A percentile compares a stretch with the other conserved stretches of the same genome.
Conservation (phyloP, 2,113 vertebrate species). For the Peromyscus maniculatus region DNA sequence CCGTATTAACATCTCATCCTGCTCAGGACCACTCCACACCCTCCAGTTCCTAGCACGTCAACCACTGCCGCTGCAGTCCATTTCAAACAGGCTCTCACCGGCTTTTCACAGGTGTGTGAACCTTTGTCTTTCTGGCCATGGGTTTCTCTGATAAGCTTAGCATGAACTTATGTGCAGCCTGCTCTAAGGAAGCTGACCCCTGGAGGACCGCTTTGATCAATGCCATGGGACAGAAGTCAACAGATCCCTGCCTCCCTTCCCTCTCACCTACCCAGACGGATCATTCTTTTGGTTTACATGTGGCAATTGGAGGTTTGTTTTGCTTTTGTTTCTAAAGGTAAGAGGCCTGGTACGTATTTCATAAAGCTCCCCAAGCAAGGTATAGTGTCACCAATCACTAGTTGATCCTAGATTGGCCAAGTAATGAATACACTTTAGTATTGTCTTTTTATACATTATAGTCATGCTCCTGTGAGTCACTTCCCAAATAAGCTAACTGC, state of each 20-base stretch:
- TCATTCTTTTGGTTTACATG: background rate
- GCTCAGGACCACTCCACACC: background rate
- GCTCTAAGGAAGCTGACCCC: background rate
- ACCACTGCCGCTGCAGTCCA: background rate
- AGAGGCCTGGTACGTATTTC: background rate
- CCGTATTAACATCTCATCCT: background rate
- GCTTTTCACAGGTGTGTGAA: background rate
- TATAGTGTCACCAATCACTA: background rate
- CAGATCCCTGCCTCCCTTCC: background rate
- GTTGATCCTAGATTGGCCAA: background rate
- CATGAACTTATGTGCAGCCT: background rate
- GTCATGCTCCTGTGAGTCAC: background rate
- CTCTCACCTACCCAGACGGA: background rate
- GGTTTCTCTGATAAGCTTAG: background rate
- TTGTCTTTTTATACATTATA: background rate
- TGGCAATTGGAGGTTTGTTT: background rate
- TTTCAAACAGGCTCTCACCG: background rate
- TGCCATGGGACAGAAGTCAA: background rate
- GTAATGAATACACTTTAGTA: background rate
- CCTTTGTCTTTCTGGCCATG: background rate
- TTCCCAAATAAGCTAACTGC: conserved; percentile 33
- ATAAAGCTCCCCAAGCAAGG: background rate
- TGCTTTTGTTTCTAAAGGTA: background rate
- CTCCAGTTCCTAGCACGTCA: background rate
- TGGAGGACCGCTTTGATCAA: background rate